Evolutionary conservation across 2,888 invertebrate species (phyloP).

Genomic region (Gerris lacustris): DNA sequence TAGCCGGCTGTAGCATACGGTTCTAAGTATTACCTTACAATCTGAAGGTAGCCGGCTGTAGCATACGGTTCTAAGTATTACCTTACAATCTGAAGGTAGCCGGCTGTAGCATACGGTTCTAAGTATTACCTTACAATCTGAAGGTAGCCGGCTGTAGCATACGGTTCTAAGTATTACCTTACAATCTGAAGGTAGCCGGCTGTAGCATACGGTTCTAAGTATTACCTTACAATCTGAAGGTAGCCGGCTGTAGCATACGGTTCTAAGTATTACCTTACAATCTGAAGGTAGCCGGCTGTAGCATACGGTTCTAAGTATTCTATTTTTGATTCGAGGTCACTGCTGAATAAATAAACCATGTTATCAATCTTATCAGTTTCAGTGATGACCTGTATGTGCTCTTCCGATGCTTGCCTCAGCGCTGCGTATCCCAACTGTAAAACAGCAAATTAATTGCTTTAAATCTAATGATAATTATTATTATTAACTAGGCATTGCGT

Average conservation of each 20-base stretch:
- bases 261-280: conserved; percentile 14
- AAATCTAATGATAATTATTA: background rate
- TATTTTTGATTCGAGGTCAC: conserved; percentile 5
- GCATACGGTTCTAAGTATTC: conserved; percentile 15
- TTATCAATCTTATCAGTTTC: background rate
- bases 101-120: conserved; percentile 9
- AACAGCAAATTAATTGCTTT: background rate
- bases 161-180: conserved; percentile 16
- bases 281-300: conserved; percentile 2
- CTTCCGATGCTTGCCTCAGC: background rate
- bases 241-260: conserved; percentile 8
- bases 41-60: conserved; percentile 2
- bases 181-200: conserved; percentile 6
- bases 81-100: conserved; percentile 6
- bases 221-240: conserved; percentile 9
- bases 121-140: conserved; percentile 12
- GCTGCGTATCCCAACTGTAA: background rate
- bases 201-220: conserved; percentile 12
- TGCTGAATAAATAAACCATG: conserved; percentile 5
- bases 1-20: conserved; percentile 8
- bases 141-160: conserved; percentile 6
- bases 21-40: conserved; percentile 15
- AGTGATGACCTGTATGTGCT: background rate
- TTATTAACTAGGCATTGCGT: too few species aligned
- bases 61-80: conserved; percentile 15